Evolutionary conservation across 2,797 vertebrate species (phyloP), one percentile per base, ranked within the genome.

Genomic region (Tympanoctomys barrerae): DNA sequence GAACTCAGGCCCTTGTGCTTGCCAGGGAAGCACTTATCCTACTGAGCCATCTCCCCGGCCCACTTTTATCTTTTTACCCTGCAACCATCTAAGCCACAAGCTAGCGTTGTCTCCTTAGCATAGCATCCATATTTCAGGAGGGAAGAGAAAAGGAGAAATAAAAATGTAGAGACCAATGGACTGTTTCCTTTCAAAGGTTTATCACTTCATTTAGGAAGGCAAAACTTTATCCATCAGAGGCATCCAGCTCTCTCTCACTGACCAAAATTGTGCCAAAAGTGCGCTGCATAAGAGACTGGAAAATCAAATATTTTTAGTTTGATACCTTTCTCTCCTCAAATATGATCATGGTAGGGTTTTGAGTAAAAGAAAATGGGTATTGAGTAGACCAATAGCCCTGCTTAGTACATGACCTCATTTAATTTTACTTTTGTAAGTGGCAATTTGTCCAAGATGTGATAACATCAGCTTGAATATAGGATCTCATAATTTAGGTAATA

Each of bases 351-450:
- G 13, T 70, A 54, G 85, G 33, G 33, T 86, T 59, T 94, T 91
- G 16, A 57, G 86, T 39, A 89, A 89, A 28, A 22, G 13, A 7
- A 71, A 71, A 82, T 71, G 36, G 39, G 31, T 66, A 36, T 8
- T 71, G n/a, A 68, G 24, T 71, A 13, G 18, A 87, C 52, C 86
- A 61, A 28, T 61, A 84, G 7, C 28, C 24, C 68, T 10, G 42
- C 75, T 39, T 86, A 46, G 14, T 77, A 86, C 4, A 54, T 22
- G 11, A 84, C 42, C 33, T 95, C 24, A 78, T 80, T 88, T 94
- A 89, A 75, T 77, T 85, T 62, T 94, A 70, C 42, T 73, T 95
- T 89, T 42, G 33, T 87, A 94, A 93, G 64, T 54, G 64, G 59
- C 28, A 73, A 13, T 46, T n/a, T 88, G 49, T 71, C 85, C 46